phyloP scores from a whole-genome alignment of 2,888 invertebrate species.

The Drosophila monieri region DNA sequence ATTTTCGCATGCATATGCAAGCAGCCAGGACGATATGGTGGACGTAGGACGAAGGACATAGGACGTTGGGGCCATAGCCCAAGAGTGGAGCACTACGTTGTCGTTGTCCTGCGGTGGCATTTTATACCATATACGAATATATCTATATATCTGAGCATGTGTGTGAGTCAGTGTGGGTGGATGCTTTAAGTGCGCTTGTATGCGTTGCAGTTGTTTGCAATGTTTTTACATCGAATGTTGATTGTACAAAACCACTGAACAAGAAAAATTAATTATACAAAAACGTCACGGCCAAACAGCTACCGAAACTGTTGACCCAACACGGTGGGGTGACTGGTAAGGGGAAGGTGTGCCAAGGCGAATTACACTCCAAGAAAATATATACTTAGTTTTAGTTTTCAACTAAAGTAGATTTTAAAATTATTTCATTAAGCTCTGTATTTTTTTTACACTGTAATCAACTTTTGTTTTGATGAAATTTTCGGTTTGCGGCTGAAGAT shows the following conservation, averaged over 20 bases:
- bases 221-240: constrained; percentile 80
- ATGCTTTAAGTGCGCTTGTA: constrained; percentile 74
- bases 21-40: constrained; percentile 53
- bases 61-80: constrained; percentile 8
- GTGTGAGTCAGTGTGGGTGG: constrained; percentile 33
- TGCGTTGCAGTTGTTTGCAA: constrained; percentile 74
- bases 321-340: neutral
- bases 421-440: neutral
- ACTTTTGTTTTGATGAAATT: constrained; percentile 31
- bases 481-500: constrained; percentile 49
- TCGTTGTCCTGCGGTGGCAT: constrained; percentile 72
- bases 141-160: constrained; percentile 6
- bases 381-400: neutral
- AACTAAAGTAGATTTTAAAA: neutral
- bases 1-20: constrained; percentile 79
- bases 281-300: constrained; percentile 81
- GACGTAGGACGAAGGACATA: constrained; percentile 2
- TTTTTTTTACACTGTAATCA: constrained; percentile 32
- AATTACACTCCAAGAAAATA: constrained; percentile 21
- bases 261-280: constrained; percentile 83
- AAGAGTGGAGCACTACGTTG: constrained; percentile 40
- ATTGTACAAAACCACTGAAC: constrained; percentile 83
- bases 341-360: neutral
- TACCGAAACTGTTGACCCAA: constrained; percentile 77
- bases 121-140: constrained; percentile 23